Evolutionary conservation across 2,113 vertebrate species (phyloP).

Genomic region (Chelonoidis abingdonii): DNA sequence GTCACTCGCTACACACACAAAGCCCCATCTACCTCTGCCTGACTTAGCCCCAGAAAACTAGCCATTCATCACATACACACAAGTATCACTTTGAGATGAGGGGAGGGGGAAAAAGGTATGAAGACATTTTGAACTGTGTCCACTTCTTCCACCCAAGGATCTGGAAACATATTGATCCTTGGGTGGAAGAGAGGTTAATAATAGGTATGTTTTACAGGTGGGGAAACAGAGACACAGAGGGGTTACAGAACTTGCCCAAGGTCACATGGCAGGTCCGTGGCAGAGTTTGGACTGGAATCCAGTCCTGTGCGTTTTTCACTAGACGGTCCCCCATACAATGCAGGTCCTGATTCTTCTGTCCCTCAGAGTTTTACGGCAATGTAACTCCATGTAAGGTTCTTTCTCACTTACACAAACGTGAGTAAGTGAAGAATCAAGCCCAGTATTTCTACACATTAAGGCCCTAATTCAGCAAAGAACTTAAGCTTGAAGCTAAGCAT

Average conservation of each 20-base stretch:
- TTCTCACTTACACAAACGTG: conserved; percentile 48
- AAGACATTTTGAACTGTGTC: conserved; percentile 50
- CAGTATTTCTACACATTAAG: background rate
- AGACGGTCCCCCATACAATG: background rate
- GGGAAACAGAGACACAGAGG: conserved; percentile 13
- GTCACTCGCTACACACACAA: background rate
- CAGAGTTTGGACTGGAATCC: conserved; percentile 13
- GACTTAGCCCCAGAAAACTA: background rate
- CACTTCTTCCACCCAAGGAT: background rate
- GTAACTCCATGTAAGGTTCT: conserved; percentile 42
- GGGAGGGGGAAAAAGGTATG: conserved; percentile 62
- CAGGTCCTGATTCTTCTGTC: background rate
- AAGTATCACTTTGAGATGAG: conserved; percentile 44
- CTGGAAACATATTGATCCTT: background rate
- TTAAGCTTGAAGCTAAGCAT: background rate
- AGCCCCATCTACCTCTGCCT: background rate
- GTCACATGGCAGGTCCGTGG: conserved; percentile 42
- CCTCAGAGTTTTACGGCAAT: background rate
- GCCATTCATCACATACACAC: background rate
- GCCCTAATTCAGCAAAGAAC: conserved; percentile 40
- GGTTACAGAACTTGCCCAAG: background rate
- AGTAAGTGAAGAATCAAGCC: background rate
- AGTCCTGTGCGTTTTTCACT: background rate
- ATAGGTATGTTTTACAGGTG: background rate
- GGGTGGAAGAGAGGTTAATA: background rate